A percentile compares a stretch with the other conserved stretches of the same genome.
Conservation (phyloP, 2,797 vertebrate species). For the Lophura swinhoii region DNA sequence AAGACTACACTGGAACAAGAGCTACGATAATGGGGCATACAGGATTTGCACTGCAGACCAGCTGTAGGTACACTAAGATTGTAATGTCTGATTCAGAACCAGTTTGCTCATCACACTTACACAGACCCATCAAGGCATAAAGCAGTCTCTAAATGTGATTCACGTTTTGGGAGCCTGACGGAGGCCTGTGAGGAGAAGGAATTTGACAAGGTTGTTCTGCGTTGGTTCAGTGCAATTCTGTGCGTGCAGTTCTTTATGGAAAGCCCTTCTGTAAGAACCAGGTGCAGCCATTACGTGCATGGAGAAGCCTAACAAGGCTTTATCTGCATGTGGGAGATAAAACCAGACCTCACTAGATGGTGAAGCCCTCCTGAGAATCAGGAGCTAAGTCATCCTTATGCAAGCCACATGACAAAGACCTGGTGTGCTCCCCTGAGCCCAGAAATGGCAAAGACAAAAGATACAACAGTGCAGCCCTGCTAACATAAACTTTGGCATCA, state of each 20-base stretch:
- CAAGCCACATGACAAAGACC: accelerated
- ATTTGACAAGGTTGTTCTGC: background rate
- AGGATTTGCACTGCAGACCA: accelerated
- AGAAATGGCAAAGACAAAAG: background rate
- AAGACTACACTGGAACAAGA: background rate
- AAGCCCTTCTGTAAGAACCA: background rate
- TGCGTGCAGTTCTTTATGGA: background rate
- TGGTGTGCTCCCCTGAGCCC: background rate
- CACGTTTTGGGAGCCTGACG: background rate
- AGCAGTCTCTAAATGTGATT: accelerated
- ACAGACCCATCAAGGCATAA: background rate
- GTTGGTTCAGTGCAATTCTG: background rate
- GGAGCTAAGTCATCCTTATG: background rate
- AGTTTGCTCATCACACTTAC: background rate
- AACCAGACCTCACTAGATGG: background rate
- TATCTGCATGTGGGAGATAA: background rate
- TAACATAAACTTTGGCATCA: background rate
- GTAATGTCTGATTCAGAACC: background rate
- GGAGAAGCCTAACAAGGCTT: background rate
- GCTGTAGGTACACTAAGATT: accelerated
- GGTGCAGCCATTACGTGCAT: accelerated
- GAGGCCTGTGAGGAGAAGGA: background rate
- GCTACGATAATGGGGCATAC: accelerated
- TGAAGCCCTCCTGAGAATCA: background rate
- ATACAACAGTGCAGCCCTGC: background rate